Evolutionary conservation across 2,113 vertebrate genomes (phyloP).

Genomic region (Cyprinodon brontotheroides): DNA sequence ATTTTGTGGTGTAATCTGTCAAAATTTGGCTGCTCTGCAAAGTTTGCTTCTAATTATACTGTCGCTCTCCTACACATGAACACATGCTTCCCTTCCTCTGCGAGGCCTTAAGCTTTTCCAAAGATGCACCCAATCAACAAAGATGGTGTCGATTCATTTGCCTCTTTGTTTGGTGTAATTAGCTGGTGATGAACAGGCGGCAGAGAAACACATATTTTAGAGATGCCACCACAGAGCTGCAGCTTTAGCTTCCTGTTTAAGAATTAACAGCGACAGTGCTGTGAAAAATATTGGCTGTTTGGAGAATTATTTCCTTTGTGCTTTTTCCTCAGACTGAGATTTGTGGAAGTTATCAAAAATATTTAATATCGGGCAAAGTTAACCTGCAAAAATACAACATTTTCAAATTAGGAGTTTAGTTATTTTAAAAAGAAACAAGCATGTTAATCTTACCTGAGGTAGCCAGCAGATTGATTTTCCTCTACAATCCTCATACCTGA

Average conservation of each 20-base stretch:
- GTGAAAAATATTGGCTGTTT: not conserved
- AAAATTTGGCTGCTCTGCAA: slow-evolving; percentile 29
- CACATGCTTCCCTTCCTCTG: not conserved
- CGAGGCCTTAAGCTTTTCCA: slow-evolving; percentile 11
- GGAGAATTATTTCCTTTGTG: not conserved
- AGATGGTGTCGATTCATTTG: slow-evolving; percentile 47
- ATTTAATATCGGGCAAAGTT: not conserved
- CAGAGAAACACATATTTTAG: slow-evolving; percentile 32
- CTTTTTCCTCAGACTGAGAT: not conserved
- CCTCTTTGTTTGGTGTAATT: slow-evolving; percentile 66
- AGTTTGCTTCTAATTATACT: slow-evolving; percentile 46
- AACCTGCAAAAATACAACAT: not conserved
- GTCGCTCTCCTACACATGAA: slow-evolving; percentile 2
- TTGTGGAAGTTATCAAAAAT: not conserved
- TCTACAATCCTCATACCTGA: no score
- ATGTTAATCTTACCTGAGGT: no score
- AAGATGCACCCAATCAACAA: slow-evolving; percentile 48
- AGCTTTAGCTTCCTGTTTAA: slow-evolving; percentile 27
- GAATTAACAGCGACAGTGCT: not conserved
- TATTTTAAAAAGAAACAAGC: no score
- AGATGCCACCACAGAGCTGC: slow-evolving; percentile 28
- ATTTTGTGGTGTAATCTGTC: slow-evolving; percentile 25
- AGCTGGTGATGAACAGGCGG: slow-evolving; percentile 42
- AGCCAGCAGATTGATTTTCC: no score
- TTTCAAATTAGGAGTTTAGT: not conserved